Conservation (phyloP, 2,888 invertebrate species). For the Zele albiditarsus region DNA sequence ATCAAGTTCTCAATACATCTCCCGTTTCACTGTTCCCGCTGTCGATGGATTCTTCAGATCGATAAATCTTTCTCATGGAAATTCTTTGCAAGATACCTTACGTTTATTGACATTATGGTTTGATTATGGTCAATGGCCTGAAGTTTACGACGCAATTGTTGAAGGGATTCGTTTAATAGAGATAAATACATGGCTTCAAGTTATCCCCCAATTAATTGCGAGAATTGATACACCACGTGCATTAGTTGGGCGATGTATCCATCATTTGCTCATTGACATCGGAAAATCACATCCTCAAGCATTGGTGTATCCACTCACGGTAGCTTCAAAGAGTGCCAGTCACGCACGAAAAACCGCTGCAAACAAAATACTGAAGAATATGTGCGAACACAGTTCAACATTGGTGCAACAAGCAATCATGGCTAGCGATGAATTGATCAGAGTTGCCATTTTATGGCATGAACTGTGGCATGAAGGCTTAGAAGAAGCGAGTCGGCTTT, state of each 20-base stretch:
- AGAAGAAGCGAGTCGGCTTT: conserved; percentile 93
- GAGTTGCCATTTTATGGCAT: conserved; percentile 99
- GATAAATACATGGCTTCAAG: conserved; percentile 99
- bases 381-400: conserved; percentile 94
- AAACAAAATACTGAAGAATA: conserved; percentile 93
- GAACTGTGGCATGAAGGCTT: conserved; percentile 99
- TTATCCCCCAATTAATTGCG: conserved; percentile 98
- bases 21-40: conserved; percentile 92
- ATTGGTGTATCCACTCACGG: conserved; percentile 96
- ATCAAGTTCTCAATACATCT: conserved; percentile 76
- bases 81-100: conserved; percentile 96
- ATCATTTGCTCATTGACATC: conserved; percentile 94
- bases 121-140: conserved; percentile 95
- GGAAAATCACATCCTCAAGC: conserved; percentile 99
- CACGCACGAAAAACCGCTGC: conserved; percentile 90
- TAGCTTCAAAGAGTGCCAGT: conserved; percentile 96
- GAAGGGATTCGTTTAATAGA: conserved; percentile 95
- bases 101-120: conserved; percentile 98
- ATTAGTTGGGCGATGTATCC: conserved; percentile 91
- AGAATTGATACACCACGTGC: conserved; percentile 95
- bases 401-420: conserved; percentile 96
- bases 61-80: conserved; percentile 92
- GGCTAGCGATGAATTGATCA: conserved; percentile 96
- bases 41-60: conserved; percentile 97
- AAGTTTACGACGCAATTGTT: conserved; percentile 93